Percentiles rank a stretch among this genome's conserved stretches.
These are phyloP conservation scores for Triops longicaudatus DNA, from an alignment of 1,140 invertebrate species.

Conservation along the genomic window DNA sequence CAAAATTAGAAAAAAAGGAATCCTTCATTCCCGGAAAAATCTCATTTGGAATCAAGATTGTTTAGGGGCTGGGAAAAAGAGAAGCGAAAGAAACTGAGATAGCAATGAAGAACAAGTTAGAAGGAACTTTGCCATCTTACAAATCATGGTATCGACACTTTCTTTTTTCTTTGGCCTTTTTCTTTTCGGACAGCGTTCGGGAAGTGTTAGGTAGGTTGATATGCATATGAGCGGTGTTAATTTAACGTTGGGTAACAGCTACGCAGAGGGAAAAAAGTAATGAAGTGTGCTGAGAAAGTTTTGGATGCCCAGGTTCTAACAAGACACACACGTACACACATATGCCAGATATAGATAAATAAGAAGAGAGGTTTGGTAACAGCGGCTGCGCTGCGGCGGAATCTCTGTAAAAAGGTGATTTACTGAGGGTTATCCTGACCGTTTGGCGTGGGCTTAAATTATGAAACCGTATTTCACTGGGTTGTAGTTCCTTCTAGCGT, in stretches of 20 bases:
- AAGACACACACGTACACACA: not conserved
- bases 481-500: not conserved
- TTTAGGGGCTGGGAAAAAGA: not conserved
- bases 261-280: not conserved
- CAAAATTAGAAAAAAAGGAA: no score
- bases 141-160: slow-evolving; percentile 6
- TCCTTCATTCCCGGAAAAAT: not conserved
- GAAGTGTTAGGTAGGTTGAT: not conserved
- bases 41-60: not conserved
- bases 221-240: not conserved
- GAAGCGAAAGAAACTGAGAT: not conserved
- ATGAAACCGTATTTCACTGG: slow-evolving; percentile 3
- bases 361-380: not conserved
- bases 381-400: not conserved
- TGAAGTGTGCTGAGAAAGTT: not conserved
- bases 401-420: not conserved
- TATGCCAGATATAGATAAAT: not conserved
- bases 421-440: slow-evolving; percentile 11
- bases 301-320: not conserved
- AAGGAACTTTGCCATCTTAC: not conserved
- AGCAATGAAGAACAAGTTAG: not conserved
- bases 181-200: not conserved
- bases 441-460: slow-evolving; percentile 12
- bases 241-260: not conserved
- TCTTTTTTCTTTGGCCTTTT: not conserved